Conservation (phyloP, 2,797 vertebrate species). For the Amphiprion clarkii region DNA sequence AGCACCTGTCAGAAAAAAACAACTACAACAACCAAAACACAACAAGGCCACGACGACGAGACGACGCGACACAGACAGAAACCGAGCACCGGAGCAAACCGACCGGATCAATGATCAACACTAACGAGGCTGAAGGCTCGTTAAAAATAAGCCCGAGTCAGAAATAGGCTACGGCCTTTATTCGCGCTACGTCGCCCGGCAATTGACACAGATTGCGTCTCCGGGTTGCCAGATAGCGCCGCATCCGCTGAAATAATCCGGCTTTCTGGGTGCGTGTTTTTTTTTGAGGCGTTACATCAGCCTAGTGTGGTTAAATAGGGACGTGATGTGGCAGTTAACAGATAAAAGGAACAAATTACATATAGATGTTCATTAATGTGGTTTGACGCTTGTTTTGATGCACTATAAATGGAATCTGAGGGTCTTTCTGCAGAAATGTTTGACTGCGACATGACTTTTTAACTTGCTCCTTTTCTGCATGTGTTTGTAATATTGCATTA, state of each 20-base stretch:
- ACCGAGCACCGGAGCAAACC: constrained; percentile 15
- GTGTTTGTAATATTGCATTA: too few species aligned
- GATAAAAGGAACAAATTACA: not conserved
- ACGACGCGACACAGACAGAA: not conserved
- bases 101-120: constrained; percentile 17
- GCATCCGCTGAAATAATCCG: constrained; percentile 26
- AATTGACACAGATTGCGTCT: constrained; percentile 82
- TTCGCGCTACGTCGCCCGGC: constrained; percentile 72
- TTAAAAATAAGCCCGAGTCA: constrained; percentile 51
- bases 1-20: constrained; percentile 69
- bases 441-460: too few species aligned
- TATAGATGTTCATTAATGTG: not conserved
- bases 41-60: constrained; percentile 47
- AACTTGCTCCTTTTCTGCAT: too few species aligned
- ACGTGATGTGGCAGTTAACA: not conserved
- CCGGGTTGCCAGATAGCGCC: constrained; percentile 80
- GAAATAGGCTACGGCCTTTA: constrained; percentile 73
- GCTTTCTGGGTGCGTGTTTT: not conserved
- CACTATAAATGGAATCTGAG: too few species aligned
- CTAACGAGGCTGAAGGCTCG: constrained; percentile 12
- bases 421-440: too few species aligned
- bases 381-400: too few species aligned
- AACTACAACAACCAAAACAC: not conserved
- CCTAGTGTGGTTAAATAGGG: not conserved
- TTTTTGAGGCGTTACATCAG: too few species aligned